Base-by-base conservation (phyloP, 1,140 invertebrate species). In the Oncopodura yosiiana region DNA sequence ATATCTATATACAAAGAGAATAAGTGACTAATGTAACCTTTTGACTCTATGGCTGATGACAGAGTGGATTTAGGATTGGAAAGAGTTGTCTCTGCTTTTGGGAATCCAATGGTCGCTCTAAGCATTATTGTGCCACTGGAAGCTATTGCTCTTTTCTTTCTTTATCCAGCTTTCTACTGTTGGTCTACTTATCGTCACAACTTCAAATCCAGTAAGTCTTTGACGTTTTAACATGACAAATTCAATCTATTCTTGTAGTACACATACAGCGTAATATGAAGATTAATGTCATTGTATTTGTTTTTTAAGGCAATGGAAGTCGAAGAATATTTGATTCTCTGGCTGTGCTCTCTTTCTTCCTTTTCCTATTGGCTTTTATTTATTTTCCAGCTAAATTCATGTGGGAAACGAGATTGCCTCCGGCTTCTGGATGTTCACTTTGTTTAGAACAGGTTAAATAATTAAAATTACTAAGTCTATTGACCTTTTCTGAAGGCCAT, bases 381-480 rank as follows among this genome's bases (percentile, higher is more conserved):
- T 63, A 72, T 30, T 58, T 82, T 18, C 78, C 82, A 3, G 65
- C 74, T 2, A 67, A 66, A 44, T 66, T 72, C 32, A 61, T 80
- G 5, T 53, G 78, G 1, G 62, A 73, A 12, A 65, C 76, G 46
- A 56, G 77, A 6, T 64, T 86, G 8, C 78, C 81, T 3, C 75
- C 81, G 16, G 79, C 74, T 18, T 76, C 75, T 0, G 73, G 74
- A 9, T 67, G 78, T 6, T 71, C 79, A 4, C 48, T 82, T 34
- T 62, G 81, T 3, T 71, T 76, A 56, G 81, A 84, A 66, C 78
- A 80, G 65, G 78, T 80, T 70, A 49, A 26, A 9, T 32, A 45
- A 12, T 8, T 8, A 36, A 18, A 52, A 39, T n/a, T 23, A 16
- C 14, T 19, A 14, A 34, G 2, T 29, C 14, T 49, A 1, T 11